phyloP scores from a whole-genome alignment of 2,888 invertebrate species.

The Andrena minutula region DNA sequence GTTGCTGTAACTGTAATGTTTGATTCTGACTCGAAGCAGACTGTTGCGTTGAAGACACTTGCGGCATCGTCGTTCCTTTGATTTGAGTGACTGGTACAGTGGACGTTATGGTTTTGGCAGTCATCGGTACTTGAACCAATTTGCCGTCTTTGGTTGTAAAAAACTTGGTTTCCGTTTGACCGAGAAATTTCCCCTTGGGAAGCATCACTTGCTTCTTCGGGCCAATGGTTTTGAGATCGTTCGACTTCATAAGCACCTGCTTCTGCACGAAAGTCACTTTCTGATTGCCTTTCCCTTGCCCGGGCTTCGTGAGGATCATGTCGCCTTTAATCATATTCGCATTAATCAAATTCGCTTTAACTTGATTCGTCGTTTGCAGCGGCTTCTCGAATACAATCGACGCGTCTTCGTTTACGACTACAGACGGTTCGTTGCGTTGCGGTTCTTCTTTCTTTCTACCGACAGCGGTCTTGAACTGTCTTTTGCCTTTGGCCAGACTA shows the following conservation, averaged over 20 bases:
- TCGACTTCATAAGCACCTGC: slow-evolving; percentile 78
- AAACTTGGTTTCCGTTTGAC: slow-evolving; percentile 70
- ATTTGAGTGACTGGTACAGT: slow-evolving; percentile 41
- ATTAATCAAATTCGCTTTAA: slow-evolving; percentile 86
- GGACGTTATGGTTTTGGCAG: slow-evolving; percentile 55
- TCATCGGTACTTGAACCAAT: slow-evolving; percentile 65
- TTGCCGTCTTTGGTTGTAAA: slow-evolving; percentile 77
- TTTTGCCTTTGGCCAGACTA: slow-evolving; percentile 70
- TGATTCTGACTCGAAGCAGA: slow-evolving; percentile 40
- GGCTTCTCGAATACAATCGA: slow-evolving; percentile 71
- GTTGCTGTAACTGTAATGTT: slow-evolving; percentile 43
- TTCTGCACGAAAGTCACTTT: slow-evolving; percentile 82
- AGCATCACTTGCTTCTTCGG: slow-evolving; percentile 77
- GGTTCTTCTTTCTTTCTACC: slow-evolving; percentile 79
- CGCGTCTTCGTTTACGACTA: slow-evolving; percentile 60
- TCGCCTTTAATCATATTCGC: slow-evolving; percentile 84
- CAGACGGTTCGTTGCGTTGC: slow-evolving; percentile 43
- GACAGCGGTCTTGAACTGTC: slow-evolving; percentile 72
- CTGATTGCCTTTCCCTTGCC: slow-evolving; percentile 78
- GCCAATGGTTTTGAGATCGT: slow-evolving; percentile 75
- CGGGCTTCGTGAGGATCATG: slow-evolving; percentile 83
- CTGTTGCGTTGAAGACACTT: slow-evolving; percentile 54
- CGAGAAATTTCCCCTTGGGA: slow-evolving; percentile 73
- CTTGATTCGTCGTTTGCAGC: slow-evolving; percentile 83
- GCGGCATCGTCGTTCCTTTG: slow-evolving; percentile 49